Percentiles rank a stretch among this genome's conserved stretches.
phyloP scores from a whole-genome alignment of 2,113 vertebrate genomes.

The Gobiocypris rarus region DNA sequence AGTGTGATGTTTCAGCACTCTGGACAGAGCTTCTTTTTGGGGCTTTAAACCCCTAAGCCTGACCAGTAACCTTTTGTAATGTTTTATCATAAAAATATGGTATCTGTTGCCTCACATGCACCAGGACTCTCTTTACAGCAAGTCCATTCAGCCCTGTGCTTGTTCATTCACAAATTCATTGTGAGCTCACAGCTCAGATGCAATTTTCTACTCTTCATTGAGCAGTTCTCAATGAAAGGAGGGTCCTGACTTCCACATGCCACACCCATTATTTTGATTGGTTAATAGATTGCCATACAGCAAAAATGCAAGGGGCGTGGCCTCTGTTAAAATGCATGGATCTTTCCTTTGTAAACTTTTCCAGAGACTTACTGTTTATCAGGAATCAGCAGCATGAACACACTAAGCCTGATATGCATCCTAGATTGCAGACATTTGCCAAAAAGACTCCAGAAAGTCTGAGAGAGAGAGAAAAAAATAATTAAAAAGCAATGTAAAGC shows the following conservation, averaged over 20 bases:
- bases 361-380: conserved; percentile 63
- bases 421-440: conserved; percentile 76
- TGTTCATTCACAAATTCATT: background rate
- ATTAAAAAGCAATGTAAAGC: conserved; percentile 76
- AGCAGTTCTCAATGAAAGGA: background rate
- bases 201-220: background rate
- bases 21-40: conserved; percentile 59
- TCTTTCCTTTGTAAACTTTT: conserved; percentile 60
- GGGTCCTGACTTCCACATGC: background rate
- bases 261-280: background rate
- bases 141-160: background rate
- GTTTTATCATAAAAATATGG: background rate
- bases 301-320: conserved; percentile 48
- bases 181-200: background rate
- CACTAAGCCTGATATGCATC: conserved; percentile 70
- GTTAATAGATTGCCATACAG: conserved; percentile 8
- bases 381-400: conserved; percentile 63
- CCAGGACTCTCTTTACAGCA: background rate
- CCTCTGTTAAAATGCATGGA: conserved; percentile 58
- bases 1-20: conserved; percentile 61
- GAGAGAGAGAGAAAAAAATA: conserved; percentile 66
- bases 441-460: conserved; percentile 78
- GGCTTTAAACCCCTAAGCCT: conserved; percentile 24
- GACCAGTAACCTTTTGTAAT: conserved; percentile 24
- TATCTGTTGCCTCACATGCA: background rate